Conservation (phyloP, 2,797 vertebrate genomes). For the Sebastes nivosus region DNA sequence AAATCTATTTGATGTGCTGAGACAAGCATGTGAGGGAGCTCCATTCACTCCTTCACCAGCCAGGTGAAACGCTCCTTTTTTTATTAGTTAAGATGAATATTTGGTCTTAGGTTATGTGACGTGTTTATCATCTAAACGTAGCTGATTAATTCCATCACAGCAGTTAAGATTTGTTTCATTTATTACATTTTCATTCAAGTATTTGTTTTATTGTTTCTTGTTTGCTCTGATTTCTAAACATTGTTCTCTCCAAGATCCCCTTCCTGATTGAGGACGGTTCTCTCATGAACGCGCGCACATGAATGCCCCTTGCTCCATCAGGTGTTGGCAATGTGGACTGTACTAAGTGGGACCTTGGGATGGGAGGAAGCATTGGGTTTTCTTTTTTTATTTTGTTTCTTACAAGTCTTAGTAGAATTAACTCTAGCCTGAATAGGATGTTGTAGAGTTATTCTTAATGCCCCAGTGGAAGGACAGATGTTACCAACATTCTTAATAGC, state of each 20-base stretch:
- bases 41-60: neutral
- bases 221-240: neutral
- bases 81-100: neutral
- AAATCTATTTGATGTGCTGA: neutral
- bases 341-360: neutral
- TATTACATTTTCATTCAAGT: neutral
- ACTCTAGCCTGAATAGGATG: neutral
- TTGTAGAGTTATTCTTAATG: neutral
- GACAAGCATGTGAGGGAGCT: neutral
- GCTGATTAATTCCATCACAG: accelerated
- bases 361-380: neutral
- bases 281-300: neutral
- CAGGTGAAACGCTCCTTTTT: neutral
- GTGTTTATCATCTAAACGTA: neutral
- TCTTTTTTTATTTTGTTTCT: neutral
- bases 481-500: neutral
- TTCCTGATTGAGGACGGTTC: neutral
- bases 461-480: neutral
- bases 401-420: neutral
- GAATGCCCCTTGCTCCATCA: neutral
- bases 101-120: neutral
- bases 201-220: neutral
- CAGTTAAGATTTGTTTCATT: neutral
- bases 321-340: neutral
- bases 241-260: neutral